A percentile compares a stretch with the other conserved stretches of the same genome.
phyloP scores from a whole-genome alignment of 2,113 vertebrate species.

The Colinus virginianus region DNA sequence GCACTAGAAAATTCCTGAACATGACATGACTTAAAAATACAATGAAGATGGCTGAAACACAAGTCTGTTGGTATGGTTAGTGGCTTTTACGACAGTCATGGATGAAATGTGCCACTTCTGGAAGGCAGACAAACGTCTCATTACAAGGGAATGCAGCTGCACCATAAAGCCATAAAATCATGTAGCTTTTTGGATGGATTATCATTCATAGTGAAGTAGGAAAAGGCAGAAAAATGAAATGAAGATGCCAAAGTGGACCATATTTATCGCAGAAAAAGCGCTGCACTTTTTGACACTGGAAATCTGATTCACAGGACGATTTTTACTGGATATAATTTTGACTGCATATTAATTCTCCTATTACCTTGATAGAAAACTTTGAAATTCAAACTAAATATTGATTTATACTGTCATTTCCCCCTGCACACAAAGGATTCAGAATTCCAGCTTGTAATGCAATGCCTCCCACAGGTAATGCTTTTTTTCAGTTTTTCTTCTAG shows the following conservation, averaged over 20 bases:
- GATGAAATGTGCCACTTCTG: conserved; percentile 24
- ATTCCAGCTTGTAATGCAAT: background rate
- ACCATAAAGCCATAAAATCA: background rate
- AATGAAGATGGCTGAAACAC: background rate
- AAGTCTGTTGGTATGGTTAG: background rate
- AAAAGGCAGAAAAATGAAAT: background rate
- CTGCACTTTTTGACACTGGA: background rate
- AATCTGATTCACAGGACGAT: background rate
- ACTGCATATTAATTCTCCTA: background rate
- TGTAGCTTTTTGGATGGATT: conserved; percentile 12
- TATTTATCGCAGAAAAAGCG: background rate
- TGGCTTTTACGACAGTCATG: conserved; percentile 22
- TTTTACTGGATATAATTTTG: background rate
- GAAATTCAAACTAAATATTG: background rate
- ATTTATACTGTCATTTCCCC: background rate
- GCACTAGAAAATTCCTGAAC: conserved; percentile 15
- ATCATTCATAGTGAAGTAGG: background rate
- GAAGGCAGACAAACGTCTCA: conserved; percentile 42
- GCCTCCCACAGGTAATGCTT: background rate
- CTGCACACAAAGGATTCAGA: background rate
- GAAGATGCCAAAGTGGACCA: background rate
- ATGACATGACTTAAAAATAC: conserved; percentile 18
- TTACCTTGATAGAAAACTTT: background rate
- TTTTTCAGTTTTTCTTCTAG: background rate
- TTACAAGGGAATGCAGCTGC: background rate